phyloP scores from a whole-genome alignment of 2,797 vertebrate genomes.

The Eupleurogrammus muticus region DNA sequence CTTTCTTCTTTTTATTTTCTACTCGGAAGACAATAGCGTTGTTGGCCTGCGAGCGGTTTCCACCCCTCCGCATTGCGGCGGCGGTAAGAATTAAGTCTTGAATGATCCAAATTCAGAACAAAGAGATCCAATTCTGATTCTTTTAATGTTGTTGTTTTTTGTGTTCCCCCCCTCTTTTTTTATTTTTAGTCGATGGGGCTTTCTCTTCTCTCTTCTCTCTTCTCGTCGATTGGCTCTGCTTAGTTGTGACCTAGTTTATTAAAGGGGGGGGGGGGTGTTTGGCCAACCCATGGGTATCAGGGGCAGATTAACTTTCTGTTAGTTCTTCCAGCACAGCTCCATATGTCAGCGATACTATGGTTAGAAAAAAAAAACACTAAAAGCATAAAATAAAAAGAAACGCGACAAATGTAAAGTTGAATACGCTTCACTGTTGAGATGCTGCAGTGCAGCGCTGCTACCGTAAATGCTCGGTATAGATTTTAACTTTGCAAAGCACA shows the following conservation, averaged over 20 bases:
- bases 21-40: conserved; percentile 74
- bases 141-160: conserved; percentile 60
- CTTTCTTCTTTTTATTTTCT: conserved; percentile 75
- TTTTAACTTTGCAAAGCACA: conserved; percentile 7
- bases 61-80: conserved; percentile 51
- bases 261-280: conserved; percentile 63
- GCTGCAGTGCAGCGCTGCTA: conserved; percentile 14
- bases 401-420: conserved; percentile 27
- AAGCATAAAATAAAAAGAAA: conserved; percentile 49
- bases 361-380: conserved; percentile 39
- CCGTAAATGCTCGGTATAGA: conserved; percentile 3
- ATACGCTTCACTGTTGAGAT: neutral
- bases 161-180: conserved; percentile 55
- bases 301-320: conserved; percentile 78
- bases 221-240: conserved; percentile 71
- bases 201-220: conserved; percentile 70
- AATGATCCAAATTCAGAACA: conserved; percentile 74
- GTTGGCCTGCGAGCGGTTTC: conserved; percentile 65
- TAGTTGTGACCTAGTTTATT: conserved; percentile 83
- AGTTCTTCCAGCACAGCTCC: conserved; percentile 69
- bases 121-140: conserved; percentile 69
- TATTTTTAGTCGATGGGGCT: conserved; percentile 66
- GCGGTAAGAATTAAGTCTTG: conserved; percentile 60
- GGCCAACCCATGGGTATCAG: conserved; percentile 74
- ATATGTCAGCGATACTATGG: conserved; percentile 66